Base-by-base conservation (phyloP, 2,113 vertebrate genomes). In the Synchiropus splendidus region DNA sequence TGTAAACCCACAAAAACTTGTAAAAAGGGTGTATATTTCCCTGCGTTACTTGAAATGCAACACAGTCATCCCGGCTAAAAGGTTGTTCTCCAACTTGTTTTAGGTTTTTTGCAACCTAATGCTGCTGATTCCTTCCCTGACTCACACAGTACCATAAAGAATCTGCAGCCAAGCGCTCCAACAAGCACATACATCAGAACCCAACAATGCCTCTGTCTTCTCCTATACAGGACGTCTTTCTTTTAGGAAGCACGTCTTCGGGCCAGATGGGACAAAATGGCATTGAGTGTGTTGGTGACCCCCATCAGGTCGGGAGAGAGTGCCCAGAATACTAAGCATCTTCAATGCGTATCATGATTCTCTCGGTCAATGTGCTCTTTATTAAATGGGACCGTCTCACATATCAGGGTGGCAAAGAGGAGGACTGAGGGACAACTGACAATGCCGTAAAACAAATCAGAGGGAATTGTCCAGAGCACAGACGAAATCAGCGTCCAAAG, bases 231-330 rank as follows among this genome's bases (percentile, higher is more conserved):
- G 56, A 61, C 33, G 63, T 58, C 76, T 67, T 75, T 67, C 69
- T 75, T 63, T 59, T 38, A 42, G 53, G 31, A 54, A 27, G 60
- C 56, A 58, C 35, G 55, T 48, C 39, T 34, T 58, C 43, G 31
- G 71, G 58, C 70, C 71, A 77, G 79, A 78, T 76, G 77, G 67
- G 50, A 77, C 69, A 76, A 72, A 75, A 66, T 54, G 48, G 53
- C 77, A 74, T 74, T 72, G 72, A 80, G 54, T 65, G 64, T 54
- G 56, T 18, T 54, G 45, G 63, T 64, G 62, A 70, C 67, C 67
- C 67, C 51, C 58, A 60, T 70, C 59, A 68, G 62, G 70, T 74
- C 57, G 13, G 39, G 37, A 46, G 39, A 41, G 14, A 61, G 64
- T 63, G 70, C 72, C 51, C 57, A 50, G 77, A 79, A 82, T 80